Evolutionary conservation across 2,797 vertebrate genomes (phyloP), one percentile per base, ranked within the genome.

Genomic region (Protonibea diacanthus): DNA sequence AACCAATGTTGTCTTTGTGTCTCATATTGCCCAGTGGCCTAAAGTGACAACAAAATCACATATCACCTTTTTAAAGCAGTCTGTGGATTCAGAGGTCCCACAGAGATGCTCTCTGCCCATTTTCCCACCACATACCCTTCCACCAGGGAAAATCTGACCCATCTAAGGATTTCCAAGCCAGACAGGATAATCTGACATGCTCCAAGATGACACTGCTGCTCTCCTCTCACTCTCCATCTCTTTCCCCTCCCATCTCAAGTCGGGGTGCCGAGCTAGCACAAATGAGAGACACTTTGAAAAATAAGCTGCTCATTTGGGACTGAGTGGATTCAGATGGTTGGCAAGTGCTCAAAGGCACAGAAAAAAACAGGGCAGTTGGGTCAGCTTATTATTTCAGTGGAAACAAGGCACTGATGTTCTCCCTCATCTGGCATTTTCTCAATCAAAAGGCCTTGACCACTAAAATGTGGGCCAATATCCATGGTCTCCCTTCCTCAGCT

Each of bases 241-340:
- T 66, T 45, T 49, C 57, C 58, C 76, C 66, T 81, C 85, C 79
- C 79, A 61, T 71, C 77, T 71, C 80, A 76, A 87, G 83, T 77
- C 44, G 53, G 81, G 87, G 85, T 91, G 91, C 91, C 70, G 85
- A 93, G 85, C 86, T 90, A 87, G 91, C 92, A 89, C 87, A 91
- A 93, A 92, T 83, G 87, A 90, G 90, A 92, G 87, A 90, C 90
- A 92, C 92, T 94, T 92, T 94, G 91, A 93, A 92, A 94, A 93
- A 93, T 88, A 92, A 92, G 88, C 91, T 90, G 78, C 89, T 91
- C 90, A 84, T 94, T 94, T 90, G 85, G 87, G 87, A 90, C 76
- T 92, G 91, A 94, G 90, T 93, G 90, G 91, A 94, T 92, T 94
- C 93, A 94, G 91, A 94, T 94, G 93, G 86, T 94, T 94, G 93